Evolutionary conservation across 2,797 vertebrate genomes (phyloP).

Genomic region (Sebastes steindachneri): DNA sequence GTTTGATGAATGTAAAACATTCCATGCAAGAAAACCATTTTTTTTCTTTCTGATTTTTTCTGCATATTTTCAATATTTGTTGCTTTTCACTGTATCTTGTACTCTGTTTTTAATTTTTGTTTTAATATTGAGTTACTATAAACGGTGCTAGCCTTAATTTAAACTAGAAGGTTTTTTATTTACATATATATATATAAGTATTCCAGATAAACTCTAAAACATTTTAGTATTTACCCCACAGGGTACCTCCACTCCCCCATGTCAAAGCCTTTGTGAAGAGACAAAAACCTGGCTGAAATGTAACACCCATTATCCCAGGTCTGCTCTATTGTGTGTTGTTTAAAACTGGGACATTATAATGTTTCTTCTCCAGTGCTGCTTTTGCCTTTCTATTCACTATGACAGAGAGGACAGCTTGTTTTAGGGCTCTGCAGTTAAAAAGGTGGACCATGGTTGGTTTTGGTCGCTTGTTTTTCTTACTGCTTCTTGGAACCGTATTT

Average conservation of each 20-base stretch:
- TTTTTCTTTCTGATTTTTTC: background rate
- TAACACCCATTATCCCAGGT: slow-evolving; percentile 14
- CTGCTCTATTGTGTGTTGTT: slow-evolving; percentile 11
- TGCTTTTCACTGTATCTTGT: background rate
- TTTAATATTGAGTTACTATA: background rate
- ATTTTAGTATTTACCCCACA: background rate
- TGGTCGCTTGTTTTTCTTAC: slow-evolving; percentile 13
- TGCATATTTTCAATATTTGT: background rate
- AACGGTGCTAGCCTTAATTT: background rate
- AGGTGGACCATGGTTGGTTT: background rate
- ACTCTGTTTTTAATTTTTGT: background rate
- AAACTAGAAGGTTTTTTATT: background rate
- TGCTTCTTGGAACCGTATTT: slow-evolving; percentile 23
- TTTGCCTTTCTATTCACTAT: slow-evolving; percentile 15
- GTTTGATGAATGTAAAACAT: background rate
- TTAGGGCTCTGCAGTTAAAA: background rate
- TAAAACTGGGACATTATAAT: slow-evolving; percentile 17
- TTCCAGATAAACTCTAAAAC: background rate
- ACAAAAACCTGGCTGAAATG: slow-evolving; percentile 49
- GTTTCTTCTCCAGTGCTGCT: background rate
- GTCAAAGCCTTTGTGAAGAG: slow-evolving; percentile 15
- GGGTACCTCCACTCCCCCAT: background rate
- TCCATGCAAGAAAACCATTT: background rate
- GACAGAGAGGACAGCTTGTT: background rate
- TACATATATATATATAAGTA: background rate